phyloP scores from a whole-genome alignment of 2,113 vertebrate species.

The Scortum barcoo region DNA sequence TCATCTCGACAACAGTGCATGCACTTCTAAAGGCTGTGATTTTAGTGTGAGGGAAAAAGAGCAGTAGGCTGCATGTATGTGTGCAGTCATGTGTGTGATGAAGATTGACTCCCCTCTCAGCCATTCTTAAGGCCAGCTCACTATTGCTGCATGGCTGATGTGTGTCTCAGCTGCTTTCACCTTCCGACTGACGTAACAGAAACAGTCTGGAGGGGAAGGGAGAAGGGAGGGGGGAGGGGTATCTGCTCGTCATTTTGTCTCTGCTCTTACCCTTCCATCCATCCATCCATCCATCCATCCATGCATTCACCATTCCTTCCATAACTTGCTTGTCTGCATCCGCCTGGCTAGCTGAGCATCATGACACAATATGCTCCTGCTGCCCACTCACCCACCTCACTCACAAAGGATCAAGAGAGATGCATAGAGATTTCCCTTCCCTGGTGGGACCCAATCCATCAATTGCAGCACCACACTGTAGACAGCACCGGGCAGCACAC shows the following conservation, averaged over 20 bases:
- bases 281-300: conserved; percentile 2
- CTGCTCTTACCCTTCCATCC: not conserved
- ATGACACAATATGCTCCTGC: conserved; percentile 46
- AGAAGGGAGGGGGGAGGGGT: too few relatives aligned
- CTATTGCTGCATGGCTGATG: conserved; percentile 10
- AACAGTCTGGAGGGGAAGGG: not conserved
- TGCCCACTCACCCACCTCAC: conserved; percentile 22
- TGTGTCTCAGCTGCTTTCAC: conserved; percentile 32
- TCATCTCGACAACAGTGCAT: conserved; percentile 16
- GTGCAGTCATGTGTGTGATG: conserved; percentile 42
- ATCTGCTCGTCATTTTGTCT: conserved; percentile 15
- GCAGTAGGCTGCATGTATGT: conserved; percentile 21
- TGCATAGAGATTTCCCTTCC: conserved; percentile 53
- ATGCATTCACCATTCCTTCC: too few relatives aligned
- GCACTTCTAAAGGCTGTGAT: conserved; percentile 22
- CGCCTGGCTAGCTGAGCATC: conserved; percentile 37
- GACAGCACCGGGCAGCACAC: conserved; percentile 4
- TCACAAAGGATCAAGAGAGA: conserved; percentile 52
- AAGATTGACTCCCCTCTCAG: conserved; percentile 41
- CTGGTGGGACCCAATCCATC: conserved; percentile 64
- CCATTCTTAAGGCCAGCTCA: not conserved
- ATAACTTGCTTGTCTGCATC: not conserved
- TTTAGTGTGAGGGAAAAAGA: conserved; percentile 22
- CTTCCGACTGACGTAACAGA: conserved; percentile 20
- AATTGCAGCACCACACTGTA: conserved; percentile 36